Evolutionary conservation across 2,113 vertebrate species (phyloP), one percentile per base, ranked within the genome.

Genomic region (Tympanuchus pallidicinctus): DNA sequence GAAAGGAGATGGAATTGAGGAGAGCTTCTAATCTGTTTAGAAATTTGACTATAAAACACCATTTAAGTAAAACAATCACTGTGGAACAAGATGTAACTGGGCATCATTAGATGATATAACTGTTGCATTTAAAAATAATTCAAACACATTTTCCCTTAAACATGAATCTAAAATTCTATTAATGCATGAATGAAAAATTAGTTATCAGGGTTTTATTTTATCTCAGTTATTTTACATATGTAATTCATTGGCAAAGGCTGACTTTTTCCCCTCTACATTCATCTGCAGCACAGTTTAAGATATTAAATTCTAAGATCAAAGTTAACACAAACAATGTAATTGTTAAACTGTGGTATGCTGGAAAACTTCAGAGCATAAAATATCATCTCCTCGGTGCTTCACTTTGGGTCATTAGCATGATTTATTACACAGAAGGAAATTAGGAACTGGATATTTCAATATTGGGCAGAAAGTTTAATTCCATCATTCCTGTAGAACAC

Each of bases 341-440:
- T 65, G 61, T 76, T 89, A 81, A 90, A 82, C 43, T 74, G 69
- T 11, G 63, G 24, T 40, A n/a, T 6, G 16, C 27, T 77, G 75
- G 93, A 72, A 61, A 85, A 50, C 27, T 94, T 84, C 34, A 75
- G 38, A 96, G 60, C 22, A 25, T 2, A 36, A 75, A 67, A 72
- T 74, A 65, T 94, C 27, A 43, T 79, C 38, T 86, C 86, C 80
- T 93, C 88, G 60, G 67, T 90, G 91, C 73, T 42, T 91, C 79
- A 57, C 92, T 91, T 92, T n/a, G 91, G 92, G 92, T 96, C 92
- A 94, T 96, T 95, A 97, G 72, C 48, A 69, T 96, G 92, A 98
- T 97, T 97, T 97, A 97, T 97, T 94, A 91, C 34, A 75, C 97
- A 95, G 94, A 88, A 97, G 96, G 96, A 98, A 97, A 98, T 97